Percentiles rank a stretch among this genome's conserved stretches.
phyloP scores from a whole-genome alignment of 2,113 vertebrate genomes.

The Eptesicus fuscus region DNA sequence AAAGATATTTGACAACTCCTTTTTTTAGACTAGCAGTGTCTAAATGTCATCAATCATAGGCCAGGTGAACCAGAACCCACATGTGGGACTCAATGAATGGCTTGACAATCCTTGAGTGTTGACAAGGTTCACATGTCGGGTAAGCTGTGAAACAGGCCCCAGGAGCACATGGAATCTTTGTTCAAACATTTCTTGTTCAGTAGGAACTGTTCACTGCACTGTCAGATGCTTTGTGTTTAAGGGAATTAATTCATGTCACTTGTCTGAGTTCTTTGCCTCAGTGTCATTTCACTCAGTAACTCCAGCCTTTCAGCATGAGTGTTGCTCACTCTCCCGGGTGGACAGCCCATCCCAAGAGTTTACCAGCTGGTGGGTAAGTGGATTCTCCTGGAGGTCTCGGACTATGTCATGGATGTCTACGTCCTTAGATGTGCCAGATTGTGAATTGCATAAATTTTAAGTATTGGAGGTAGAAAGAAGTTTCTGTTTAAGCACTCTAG shows the following conservation, averaged over 20 bases:
- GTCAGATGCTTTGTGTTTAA: not conserved
- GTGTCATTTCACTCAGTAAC: not conserved
- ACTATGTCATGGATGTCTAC: not conserved
- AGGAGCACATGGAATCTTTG: not conserved
- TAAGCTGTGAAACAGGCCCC: not conserved
- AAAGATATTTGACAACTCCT: not conserved
- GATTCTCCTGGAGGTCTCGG: not conserved
- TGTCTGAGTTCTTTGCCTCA: not conserved
- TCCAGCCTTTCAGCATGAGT: not conserved
- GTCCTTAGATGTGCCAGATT: not conserved
- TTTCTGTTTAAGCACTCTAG: not conserved
- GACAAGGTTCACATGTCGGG: not conserved
- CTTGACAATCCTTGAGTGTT: not conserved
- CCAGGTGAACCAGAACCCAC: not conserved
- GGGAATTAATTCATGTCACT: not conserved
- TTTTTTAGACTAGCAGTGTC: not conserved
- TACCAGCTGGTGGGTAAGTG: not conserved
- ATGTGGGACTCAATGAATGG: not conserved
- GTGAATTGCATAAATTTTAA: not conserved
- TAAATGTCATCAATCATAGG: not conserved
- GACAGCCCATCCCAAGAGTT: not conserved
- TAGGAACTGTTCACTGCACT: not conserved
- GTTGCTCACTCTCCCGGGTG: not conserved
- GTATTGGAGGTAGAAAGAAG: not conserved
- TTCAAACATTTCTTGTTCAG: not conserved